These are phyloP conservation scores for Gorsachius goisagi DNA, from an alignment of 2,113 vertebrate genomes.

Conservation along the genomic window DNA sequence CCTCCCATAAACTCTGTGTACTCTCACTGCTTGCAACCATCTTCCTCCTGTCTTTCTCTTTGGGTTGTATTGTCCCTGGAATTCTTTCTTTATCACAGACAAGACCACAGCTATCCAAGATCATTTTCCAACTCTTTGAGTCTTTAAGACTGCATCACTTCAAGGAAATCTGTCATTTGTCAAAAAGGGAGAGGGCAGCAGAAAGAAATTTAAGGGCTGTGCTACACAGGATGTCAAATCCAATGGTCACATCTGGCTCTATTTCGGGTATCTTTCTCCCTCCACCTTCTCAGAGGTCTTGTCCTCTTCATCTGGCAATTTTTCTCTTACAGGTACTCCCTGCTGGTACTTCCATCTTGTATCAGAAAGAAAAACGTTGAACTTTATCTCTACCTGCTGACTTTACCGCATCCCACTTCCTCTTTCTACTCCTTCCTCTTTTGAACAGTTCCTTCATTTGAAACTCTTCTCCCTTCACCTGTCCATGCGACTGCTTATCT, in stretches of 20 bases:
- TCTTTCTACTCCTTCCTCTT: neutral
- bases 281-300: neutral
- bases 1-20: neutral
- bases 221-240: neutral
- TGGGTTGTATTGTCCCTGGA: neutral
- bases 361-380: neutral
- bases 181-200: neutral
- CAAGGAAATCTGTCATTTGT: neutral
- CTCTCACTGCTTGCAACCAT: neutral
- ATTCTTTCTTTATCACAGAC: neutral
- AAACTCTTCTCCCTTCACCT: neutral
- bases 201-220: neutral
- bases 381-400: neutral
- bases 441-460: neutral
- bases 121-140: neutral
- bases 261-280: neutral
- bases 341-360: neutral
- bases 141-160: neutral
- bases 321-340: neutral
- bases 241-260: neutral
- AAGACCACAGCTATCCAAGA: neutral
- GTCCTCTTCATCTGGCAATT: neutral
- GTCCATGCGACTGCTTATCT: neutral
- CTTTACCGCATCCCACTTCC: neutral
- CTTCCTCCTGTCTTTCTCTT: neutral